phyloP scores from a whole-genome alignment of 1,140 invertebrate species.

The Trichomalopsis sarcophagae region DNA sequence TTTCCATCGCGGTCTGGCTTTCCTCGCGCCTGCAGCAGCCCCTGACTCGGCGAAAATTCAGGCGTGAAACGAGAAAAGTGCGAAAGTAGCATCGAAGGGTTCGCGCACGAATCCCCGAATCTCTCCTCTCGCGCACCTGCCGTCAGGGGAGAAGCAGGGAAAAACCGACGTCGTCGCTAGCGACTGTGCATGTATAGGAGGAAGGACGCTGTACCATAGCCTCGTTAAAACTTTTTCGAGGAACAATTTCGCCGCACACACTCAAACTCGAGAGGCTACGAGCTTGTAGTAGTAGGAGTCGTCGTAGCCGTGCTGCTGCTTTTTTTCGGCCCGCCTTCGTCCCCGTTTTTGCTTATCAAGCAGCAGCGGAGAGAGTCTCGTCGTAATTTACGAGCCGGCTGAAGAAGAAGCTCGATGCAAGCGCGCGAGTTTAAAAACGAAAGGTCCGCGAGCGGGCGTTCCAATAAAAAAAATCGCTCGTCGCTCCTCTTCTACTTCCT shows the following conservation, averaged over 20 bases:
- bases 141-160: not conserved
- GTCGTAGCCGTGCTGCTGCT: not conserved
- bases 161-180: not conserved
- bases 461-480: not conserved
- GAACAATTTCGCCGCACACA: slow-evolving; percentile 37
- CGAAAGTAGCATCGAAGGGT: slow-evolving; percentile 53
- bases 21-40: slow-evolving; percentile 17
- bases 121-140: slow-evolving; percentile 2
- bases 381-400: slow-evolving; percentile 33
- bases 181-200: not conserved
- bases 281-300: not conserved
- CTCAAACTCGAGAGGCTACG: slow-evolving; percentile 9
- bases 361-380: not conserved
- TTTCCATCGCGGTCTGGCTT: slow-evolving; percentile 29
- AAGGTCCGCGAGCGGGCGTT: not conserved
- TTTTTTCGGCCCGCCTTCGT: not conserved
- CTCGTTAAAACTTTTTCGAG: slow-evolving; percentile 55
- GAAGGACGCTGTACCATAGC: slow-evolving; percentile 8
- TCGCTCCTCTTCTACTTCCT: not conserved
- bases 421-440: not conserved
- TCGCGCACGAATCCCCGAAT: slow-evolving; percentile 32
- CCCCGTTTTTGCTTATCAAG: slow-evolving; percentile 30
- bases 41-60: slow-evolving; percentile 46
- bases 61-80: slow-evolving; percentile 58
- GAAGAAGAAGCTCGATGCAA: slow-evolving; percentile 5